Evolutionary conservation across 2,888 invertebrate species (phyloP).

Genomic region (Heteropelma amictum): DNA sequence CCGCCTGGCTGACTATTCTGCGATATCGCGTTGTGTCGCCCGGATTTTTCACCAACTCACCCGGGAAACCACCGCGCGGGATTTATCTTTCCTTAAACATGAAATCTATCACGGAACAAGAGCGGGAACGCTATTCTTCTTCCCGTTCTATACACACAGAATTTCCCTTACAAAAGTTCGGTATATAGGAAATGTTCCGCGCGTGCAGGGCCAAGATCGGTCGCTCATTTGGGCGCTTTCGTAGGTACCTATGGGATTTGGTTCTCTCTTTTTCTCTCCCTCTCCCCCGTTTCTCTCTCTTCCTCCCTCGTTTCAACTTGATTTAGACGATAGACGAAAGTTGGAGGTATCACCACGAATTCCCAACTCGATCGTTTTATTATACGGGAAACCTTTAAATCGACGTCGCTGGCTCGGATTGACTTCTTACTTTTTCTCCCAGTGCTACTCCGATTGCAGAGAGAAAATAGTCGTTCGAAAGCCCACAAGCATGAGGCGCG

Average conservation of each 20-base stretch:
- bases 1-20: conserved; percentile 50
- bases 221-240: conserved; percentile 61
- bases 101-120: conserved; percentile 64
- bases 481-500: conserved; percentile 21
- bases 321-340: conserved; percentile 56
- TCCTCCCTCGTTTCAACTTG: conserved; percentile 47
- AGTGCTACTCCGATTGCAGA: not conserved
- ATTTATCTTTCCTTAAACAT: conserved; percentile 67
- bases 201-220: conserved; percentile 57
- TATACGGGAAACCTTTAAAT: conserved; percentile 63
- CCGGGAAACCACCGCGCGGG: conserved; percentile 50
- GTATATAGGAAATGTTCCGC: conserved; percentile 12
- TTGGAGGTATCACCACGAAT: conserved; percentile 53
- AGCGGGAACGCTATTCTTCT: conserved; percentile 56
- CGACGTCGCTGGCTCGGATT: conserved; percentile 57
- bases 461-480: conserved; percentile 47
- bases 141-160: conserved; percentile 36
- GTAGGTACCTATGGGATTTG: conserved; percentile 57
- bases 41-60: conserved; percentile 32
- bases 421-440: conserved; percentile 57
- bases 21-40: conserved; percentile 45
- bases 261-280: conserved; percentile 4
- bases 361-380: conserved; percentile 62
- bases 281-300: too few relatives aligned
- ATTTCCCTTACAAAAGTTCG: too few relatives aligned